Evolutionary conservation across 2,888 invertebrate species (phyloP).

Genomic region (Zaprionus lineosus): DNA sequence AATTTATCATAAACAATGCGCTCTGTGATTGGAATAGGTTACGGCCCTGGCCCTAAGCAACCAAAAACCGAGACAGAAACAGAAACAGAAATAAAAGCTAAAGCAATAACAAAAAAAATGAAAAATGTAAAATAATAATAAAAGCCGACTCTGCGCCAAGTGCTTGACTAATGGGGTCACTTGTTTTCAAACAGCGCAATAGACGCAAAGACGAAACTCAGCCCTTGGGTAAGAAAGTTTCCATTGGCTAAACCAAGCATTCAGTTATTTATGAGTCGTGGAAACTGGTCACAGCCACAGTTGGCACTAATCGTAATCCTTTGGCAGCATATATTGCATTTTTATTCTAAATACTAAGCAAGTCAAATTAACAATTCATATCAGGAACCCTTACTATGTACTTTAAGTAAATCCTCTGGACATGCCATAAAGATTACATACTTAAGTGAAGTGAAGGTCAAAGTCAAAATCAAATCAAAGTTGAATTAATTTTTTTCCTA

Average conservation of each 20-base stretch:
- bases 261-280: too few relatives aligned
- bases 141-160: conserved; percentile 8
- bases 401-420: neutral
- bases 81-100: neutral
- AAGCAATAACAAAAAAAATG: neutral
- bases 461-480: conserved; percentile 44
- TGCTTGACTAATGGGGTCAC: conserved; percentile 25
- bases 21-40: conserved; percentile 65
- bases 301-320: conserved; percentile 11
- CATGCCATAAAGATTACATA: neutral
- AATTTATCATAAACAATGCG: conserved; percentile 69
- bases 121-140: conserved; percentile 6
- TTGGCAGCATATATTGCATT: neutral
- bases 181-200: conserved; percentile 28
- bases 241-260: too few relatives aligned
- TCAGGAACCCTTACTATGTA: too few relatives aligned
- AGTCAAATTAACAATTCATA: too few relatives aligned
- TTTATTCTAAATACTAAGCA: neutral
- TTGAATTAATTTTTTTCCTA: conserved; percentile 26
- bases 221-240: too few relatives aligned
- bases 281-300: neutral
- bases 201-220: too few relatives aligned
- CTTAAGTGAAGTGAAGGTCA: conserved; percentile 1
- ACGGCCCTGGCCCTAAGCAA: conserved; percentile 45
- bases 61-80: conserved; percentile 24